Evolutionary conservation across 2,888 invertebrate species (phyloP).

Genomic region (Tipula vernalis): DNA sequence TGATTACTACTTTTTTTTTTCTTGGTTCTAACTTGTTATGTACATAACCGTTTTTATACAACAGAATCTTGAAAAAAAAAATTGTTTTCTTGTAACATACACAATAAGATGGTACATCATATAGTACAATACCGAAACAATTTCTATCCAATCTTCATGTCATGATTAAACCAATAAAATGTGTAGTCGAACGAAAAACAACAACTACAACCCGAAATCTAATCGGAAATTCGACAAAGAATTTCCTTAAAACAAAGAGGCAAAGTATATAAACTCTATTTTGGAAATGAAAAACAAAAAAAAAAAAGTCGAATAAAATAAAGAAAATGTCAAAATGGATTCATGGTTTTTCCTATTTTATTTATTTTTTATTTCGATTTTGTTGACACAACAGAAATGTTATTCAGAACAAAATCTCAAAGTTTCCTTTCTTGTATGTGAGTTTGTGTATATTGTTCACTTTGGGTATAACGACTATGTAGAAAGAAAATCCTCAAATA

Average conservation of each 20-base stretch:
- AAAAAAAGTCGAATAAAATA: not conserved
- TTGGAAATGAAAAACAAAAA: not conserved
- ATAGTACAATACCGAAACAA: not conserved
- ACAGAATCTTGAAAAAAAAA: not conserved
- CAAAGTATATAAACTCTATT: not conserved
- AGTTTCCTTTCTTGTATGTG: not conserved
- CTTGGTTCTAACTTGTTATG: not conserved
- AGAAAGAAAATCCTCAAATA: not conserved
- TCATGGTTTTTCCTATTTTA: not conserved
- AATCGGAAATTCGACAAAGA: not conserved
- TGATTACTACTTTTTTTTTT: not conserved
- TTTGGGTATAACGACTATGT: not conserved
- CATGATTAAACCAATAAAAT: not conserved
- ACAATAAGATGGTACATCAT: not conserved
- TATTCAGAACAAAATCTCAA: not conserved
- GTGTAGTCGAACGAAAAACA: not conserved
- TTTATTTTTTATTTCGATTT: not conserved
- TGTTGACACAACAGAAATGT: conserved; percentile 4
- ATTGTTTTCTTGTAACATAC: not conserved
- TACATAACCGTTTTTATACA: not conserved
- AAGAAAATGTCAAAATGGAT: not conserved
- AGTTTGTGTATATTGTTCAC: not conserved
- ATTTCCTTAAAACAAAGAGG: not conserved
- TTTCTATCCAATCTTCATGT: not conserved
- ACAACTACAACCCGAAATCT: not conserved